Evolutionary conservation across 2,797 vertebrate species (phyloP).

Genomic region (Margarornis squamiger): DNA sequence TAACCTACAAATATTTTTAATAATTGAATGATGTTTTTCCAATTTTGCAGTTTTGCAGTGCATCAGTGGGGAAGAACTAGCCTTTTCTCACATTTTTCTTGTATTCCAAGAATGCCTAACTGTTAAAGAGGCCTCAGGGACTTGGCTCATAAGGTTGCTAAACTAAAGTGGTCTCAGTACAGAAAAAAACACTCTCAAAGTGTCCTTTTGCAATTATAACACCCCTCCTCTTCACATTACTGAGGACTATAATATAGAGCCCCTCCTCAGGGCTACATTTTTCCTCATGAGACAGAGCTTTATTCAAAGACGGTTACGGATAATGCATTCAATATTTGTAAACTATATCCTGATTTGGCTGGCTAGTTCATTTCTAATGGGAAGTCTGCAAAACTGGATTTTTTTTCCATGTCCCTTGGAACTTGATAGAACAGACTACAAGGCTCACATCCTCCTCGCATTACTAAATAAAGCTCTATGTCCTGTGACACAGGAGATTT

Average conservation of each 20-base stretch:
- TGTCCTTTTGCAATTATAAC: neutral
- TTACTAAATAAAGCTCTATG: neutral
- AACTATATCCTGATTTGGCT: neutral
- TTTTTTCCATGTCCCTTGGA: neutral
- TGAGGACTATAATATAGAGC: neutral
- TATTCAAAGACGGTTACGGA: neutral
- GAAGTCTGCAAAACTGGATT: neutral
- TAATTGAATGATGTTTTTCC: neutral
- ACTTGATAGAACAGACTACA: neutral
- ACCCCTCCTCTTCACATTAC: neutral
- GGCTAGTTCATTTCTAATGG: neutral
- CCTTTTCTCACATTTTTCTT: neutral
- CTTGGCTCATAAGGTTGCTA: neutral
- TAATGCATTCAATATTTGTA: neutral
- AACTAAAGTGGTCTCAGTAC: neutral
- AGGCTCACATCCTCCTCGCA: neutral
- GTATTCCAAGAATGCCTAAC: neutral
- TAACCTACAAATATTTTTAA: neutral
- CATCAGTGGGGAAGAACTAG: neutral
- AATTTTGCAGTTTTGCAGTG: neutral
- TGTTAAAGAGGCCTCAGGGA: neutral
- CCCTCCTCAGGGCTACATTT: neutral
- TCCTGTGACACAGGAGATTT: neutral
- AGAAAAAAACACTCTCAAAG: neutral
- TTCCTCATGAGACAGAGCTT: neutral